These are phyloP conservation scores for Melopsittacus undulatus DNA, from an alignment of 2,797 vertebrate genomes.

Conservation along the genomic window DNA sequence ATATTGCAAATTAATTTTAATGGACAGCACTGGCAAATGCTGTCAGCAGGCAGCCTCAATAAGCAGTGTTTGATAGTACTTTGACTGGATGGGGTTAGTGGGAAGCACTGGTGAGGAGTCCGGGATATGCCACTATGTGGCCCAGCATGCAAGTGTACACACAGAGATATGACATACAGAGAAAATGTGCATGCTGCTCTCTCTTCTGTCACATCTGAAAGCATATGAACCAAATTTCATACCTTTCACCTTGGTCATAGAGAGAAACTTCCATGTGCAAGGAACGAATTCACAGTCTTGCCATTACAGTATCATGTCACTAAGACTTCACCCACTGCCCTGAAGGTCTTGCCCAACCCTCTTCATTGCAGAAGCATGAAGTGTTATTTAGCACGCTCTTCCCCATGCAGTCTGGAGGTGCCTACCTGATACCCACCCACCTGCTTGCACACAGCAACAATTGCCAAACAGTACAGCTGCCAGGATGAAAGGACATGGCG, in stretches of 20 bases:
- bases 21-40: not conserved
- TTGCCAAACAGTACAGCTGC: not conserved
- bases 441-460: not conserved
- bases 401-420: not conserved
- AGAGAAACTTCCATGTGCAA: not conserved
- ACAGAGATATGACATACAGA: not conserved
- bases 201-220: not conserved
- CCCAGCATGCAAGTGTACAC: not conserved
- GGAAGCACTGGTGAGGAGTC: not conserved
- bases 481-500: not conserved
- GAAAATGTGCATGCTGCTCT: not conserved
- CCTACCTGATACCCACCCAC: not conserved
- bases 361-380: not conserved
- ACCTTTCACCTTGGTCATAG: not conserved
- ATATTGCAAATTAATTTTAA: not conserved
- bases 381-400: not conserved
- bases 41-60: not conserved
- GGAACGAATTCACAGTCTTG: not conserved
- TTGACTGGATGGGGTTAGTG: not conserved
- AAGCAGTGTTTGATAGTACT: not conserved
- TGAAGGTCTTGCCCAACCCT: not conserved
- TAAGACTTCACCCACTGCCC: not conserved
- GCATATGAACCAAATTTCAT: not conserved
- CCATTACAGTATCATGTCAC: not conserved
- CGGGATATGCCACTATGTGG: not conserved